Evolutionary conservation across 2,797 vertebrate genomes (phyloP).

Genomic region (Huso huso): DNA sequence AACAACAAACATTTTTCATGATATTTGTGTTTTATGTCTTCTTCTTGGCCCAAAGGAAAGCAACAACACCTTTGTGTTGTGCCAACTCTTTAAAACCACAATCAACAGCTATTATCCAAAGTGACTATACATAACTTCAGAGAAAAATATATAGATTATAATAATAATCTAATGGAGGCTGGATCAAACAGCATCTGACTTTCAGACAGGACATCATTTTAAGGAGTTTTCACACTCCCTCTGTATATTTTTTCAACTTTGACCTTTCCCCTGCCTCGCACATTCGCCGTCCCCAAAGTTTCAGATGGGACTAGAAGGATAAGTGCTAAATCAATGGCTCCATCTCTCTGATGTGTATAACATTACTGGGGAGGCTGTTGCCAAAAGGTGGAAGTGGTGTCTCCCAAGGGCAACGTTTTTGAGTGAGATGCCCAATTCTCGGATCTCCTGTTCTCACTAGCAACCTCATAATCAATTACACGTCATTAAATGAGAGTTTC

Average conservation of each 20-base stretch:
- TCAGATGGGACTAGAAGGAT: constrained; percentile 60
- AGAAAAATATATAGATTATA: not conserved
- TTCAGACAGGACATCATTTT: constrained; percentile 26
- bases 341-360: constrained; percentile 56
- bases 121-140: not conserved
- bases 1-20: no score
- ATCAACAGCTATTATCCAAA: constrained; percentile 20
- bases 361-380: constrained; percentile 53
- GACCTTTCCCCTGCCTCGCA: constrained; percentile 21
- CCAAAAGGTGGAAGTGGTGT: constrained; percentile 55
- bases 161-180: no score
- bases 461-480: constrained; percentile 49
- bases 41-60: no score
- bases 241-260: constrained; percentile 10
- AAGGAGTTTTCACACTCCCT: constrained; percentile 23
- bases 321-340: constrained; percentile 72
- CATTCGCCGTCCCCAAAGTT: constrained; percentile 48
- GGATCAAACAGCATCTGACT: no score
- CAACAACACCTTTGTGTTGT: constrained; percentile 29
- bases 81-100: constrained; percentile 16
- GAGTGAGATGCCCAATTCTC: constrained; percentile 44
- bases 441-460: constrained; percentile 31
- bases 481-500: constrained; percentile 17
- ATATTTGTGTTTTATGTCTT: no score
- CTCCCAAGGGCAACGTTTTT: constrained; percentile 55